A percentile compares a stretch with the other conserved stretches of the same genome.
phyloP scores from a whole-genome alignment of 2,797 vertebrate species.

The Coregonus suidteri region DNA sequence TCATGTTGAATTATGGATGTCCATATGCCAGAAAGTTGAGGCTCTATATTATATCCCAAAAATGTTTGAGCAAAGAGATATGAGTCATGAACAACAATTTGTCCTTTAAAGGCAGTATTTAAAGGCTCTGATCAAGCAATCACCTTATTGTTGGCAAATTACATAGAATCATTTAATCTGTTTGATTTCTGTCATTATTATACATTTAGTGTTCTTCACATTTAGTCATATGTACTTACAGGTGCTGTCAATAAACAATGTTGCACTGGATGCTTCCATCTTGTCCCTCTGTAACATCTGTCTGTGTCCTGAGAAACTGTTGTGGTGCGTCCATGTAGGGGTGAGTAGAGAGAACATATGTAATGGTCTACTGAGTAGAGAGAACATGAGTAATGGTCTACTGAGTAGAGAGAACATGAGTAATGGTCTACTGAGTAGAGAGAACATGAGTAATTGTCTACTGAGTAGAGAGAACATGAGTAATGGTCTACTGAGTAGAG shows the following conservation, averaged over 20 bases:
- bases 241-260: not conserved
- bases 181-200: not conserved
- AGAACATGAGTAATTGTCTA: no score
- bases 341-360: not conserved
- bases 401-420: no score
- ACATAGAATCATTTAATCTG: not conserved
- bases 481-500: no score
- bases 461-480: no score
- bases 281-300: not conserved
- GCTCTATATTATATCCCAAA: not conserved
- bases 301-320: not conserved
- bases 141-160: not conserved
- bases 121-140: not conserved
- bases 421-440: no score
- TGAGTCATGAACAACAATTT: not conserved
- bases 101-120: not conserved
- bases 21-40: conserved; percentile 11
- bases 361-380: not conserved
- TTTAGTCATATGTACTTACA: not conserved
- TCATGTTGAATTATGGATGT: conserved; percentile 22
- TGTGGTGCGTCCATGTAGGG: not conserved
- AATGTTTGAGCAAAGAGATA: not conserved
- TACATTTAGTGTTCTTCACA: not conserved
- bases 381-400: no score
- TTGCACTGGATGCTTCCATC: not conserved